phyloP scores from a whole-genome alignment of 2,113 vertebrate genomes.

The Formicarius rufipectus region DNA sequence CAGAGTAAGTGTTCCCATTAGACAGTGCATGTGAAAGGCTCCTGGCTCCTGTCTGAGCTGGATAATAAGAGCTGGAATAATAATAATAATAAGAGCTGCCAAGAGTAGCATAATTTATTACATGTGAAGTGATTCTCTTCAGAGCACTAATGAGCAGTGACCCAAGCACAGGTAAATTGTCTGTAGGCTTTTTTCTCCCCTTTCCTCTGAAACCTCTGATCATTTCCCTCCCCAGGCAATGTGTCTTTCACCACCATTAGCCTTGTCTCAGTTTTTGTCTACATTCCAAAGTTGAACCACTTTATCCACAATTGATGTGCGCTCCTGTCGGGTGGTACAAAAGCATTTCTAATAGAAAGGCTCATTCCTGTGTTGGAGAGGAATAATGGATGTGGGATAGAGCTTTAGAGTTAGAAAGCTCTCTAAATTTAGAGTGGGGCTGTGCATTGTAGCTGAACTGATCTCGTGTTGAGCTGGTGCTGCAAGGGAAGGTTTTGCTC shows the following conservation, averaged over 20 bases:
- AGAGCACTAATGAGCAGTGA: background rate
- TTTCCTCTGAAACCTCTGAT: slow-evolving; percentile 17
- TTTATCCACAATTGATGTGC: background rate
- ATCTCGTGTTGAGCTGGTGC: background rate
- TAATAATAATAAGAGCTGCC: too few species aligned
- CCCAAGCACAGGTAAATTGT: slow-evolving; percentile 2
- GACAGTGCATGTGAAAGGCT: background rate
- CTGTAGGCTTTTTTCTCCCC: background rate
- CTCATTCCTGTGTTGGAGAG: background rate
- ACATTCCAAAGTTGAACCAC: background rate
- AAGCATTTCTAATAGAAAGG: background rate
- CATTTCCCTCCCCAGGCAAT: background rate
- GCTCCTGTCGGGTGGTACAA: background rate
- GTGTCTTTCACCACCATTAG: slow-evolving; percentile 11
- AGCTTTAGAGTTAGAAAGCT: background rate
- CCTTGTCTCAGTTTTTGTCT: slow-evolving; percentile 1
- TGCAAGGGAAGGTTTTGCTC: background rate
- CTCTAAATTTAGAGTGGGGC: slow-evolving; percentile 14
- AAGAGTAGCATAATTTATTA: background rate
- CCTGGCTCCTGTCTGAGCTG: background rate
- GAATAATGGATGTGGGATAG: background rate
- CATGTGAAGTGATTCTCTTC: background rate
- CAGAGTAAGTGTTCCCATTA: background rate
- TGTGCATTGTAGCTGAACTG: background rate
- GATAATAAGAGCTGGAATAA: background rate